Evolutionary conservation across 2,888 invertebrate genomes (phyloP).

Genomic region (Atethmia centrago): DNA sequence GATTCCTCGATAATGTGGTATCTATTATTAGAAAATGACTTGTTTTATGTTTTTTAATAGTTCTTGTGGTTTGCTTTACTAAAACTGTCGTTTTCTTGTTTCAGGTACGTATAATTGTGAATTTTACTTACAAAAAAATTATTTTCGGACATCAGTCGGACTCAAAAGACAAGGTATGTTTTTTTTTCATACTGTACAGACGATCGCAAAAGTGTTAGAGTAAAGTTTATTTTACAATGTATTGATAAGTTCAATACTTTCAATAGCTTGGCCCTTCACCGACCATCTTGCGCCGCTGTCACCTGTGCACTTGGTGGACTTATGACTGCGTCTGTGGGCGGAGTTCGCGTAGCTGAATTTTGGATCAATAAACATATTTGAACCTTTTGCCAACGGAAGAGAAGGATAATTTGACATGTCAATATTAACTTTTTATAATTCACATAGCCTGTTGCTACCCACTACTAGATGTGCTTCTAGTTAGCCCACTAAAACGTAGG

Average conservation of each 20-base stretch:
- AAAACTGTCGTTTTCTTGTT: constrained; percentile 50
- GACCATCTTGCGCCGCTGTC: not conserved
- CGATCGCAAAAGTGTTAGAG: constrained; percentile 57
- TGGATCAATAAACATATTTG: not conserved
- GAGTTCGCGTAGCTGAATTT: not conserved
- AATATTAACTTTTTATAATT: not conserved
- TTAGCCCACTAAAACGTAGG: not conserved
- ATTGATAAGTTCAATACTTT: no score
- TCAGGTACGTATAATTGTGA: constrained; percentile 66
- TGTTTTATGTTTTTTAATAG: not conserved
- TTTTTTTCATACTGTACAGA: constrained; percentile 63
- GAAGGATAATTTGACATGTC: not conserved
- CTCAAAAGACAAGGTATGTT: constrained; percentile 66
- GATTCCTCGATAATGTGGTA: no score
- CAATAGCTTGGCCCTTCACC: not conserved
- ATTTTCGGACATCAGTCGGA: constrained; percentile 36
- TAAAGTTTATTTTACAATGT: not conserved
- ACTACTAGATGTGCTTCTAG: not conserved
- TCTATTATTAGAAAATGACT: not conserved
- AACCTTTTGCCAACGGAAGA: not conserved
- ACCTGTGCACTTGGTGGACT: no score
- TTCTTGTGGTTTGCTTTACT: not conserved
- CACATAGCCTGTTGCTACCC: no score
- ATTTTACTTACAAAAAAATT: constrained; percentile 38
- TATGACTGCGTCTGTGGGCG: not conserved